Evolutionary conservation across 2,888 invertebrate genomes (phyloP), one percentile per base, ranked within the genome.

Genomic region (Drosophila birchii): DNA sequence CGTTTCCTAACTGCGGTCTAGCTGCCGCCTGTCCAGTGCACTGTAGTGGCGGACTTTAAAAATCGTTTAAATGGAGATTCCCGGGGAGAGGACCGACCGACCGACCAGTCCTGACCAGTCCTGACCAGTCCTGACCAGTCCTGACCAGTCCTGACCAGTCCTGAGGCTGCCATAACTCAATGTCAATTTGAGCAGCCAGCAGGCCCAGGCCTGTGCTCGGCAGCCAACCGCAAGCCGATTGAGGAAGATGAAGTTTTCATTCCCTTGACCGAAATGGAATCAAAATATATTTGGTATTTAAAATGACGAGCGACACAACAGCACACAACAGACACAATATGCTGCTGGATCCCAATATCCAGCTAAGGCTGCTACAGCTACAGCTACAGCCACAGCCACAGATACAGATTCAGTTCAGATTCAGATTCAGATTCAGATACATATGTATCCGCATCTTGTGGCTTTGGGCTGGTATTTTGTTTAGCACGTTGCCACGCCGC

Each of bases 121-220:
- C 29, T 29, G 49, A 72, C 78, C 78, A 68, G 26, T 26, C 26
- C 26, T 26, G 47, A 72, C 79, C 78, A 78, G 78, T 79, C 78
- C 36, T 53, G 36, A 68, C 78, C 78, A 70, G 34, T 34, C 34
- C 36, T 54, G 38, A 68, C 78, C 78, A 68, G 29, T 29, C 29
- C 29, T 29, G 49, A 72, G 55, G 63, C 74, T 73, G 83, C 82
- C 80, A 87, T 86, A 86, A 86, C 87, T 86, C 85, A 86, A 79
- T 86, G 85, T 82, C 85, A 85, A 62, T 72, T 76, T 61, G 66
- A 60, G 45, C 67, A 68, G 68, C 51, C 18, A 67, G 56, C 56
- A 66, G 66, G 67, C 32, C 18, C 32, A 34, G 34, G 34, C 51
- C 60, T 73, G 70, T 44, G 76, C 61, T 44, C 11, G 69, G 58